Percentiles rank a stretch among this genome's conserved stretches.
Conservation (phyloP, 2,888 invertebrate species). For the Hetaerina titia region DNA sequence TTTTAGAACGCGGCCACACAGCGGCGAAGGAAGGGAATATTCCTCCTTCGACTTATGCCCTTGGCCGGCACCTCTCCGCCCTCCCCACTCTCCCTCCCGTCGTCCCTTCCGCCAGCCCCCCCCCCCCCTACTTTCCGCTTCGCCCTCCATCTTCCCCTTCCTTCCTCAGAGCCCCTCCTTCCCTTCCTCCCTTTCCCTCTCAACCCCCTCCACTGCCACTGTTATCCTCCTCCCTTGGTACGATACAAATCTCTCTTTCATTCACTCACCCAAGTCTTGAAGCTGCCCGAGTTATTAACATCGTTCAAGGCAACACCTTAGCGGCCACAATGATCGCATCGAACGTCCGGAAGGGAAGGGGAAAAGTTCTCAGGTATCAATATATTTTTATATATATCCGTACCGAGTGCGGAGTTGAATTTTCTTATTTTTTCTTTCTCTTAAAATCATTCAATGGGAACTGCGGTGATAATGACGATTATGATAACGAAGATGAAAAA, state of each 20-base stretch:
- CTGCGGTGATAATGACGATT: background rate
- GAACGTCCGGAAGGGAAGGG: no score
- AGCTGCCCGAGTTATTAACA: constrained; percentile 30
- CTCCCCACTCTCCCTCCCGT: background rate
- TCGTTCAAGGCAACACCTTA: constrained; percentile 32
- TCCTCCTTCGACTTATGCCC: constrained; percentile 47
- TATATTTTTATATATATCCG: no score
- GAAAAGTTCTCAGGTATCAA: no score
- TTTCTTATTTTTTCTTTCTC: no score
- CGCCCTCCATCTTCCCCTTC: background rate
- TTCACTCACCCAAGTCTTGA: constrained; percentile 30
- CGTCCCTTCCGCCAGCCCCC: background rate
- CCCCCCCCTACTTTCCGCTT: background rate
- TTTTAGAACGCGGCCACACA: constrained; percentile 54
- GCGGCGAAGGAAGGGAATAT: constrained; percentile 44
- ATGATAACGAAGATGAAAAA: background rate
- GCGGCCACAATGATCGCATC: constrained; percentile 2
- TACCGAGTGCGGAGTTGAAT: no score
- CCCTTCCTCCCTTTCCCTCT: background rate
- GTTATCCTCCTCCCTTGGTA: background rate
- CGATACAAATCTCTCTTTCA: constrained; percentile 35
- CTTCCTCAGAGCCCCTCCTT: background rate
- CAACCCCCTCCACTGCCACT: background rate
- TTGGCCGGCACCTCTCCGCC: background rate
- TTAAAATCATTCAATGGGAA: background rate